Base-by-base conservation (phyloP, 1,140 invertebrate species). In the Zaprionus vittiger region DNA sequence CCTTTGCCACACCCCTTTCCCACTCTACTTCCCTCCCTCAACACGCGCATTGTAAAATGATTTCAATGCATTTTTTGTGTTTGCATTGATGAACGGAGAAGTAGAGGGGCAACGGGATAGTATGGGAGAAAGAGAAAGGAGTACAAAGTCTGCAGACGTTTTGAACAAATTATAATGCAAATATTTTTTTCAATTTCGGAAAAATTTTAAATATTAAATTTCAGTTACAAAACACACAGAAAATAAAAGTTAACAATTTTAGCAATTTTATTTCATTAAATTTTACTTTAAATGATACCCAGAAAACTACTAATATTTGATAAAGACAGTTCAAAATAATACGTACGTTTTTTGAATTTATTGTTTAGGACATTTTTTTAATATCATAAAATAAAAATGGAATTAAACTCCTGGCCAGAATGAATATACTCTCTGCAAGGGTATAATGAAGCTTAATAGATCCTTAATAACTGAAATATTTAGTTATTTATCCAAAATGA, bases 1-100 rank as follows among this genome's bases (percentile, higher is more conserved):
- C 54, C 12, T 20, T 5, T 24, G 1, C 31, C 55, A 22, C n/a
- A 17, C 31, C 31, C 31, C 9, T 34, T 11, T 34, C 31, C 28
- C 28, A 31, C 7, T 31, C 28, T 31, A 31, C 7, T 6, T 7
- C 7, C 28, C 28, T 6, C 7, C 52, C 34, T 41, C 47, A 34
- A 24, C 57, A 31, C 31, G 37, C n/a, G 28, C 47, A 47, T 68
- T 73, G 72, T 49, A 61, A 63, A 49, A 63, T 70, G 66, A 75
- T 71, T 75, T 75, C 73, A 71, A 70, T 74, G 72, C 66, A 73
- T 20, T 64, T 72, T 68, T 38, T 55, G 38, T 73, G 37, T 44
- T 37, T 34, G 26, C 55, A 44, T 57, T 73, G 37, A 69, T 44
- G n/a, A 54, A 31, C 0, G 24, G 12, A 17, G 28, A 2, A n/a